Evolutionary conservation across 2,888 invertebrate species (phyloP).

Genomic region (Drosophila putrida): DNA sequence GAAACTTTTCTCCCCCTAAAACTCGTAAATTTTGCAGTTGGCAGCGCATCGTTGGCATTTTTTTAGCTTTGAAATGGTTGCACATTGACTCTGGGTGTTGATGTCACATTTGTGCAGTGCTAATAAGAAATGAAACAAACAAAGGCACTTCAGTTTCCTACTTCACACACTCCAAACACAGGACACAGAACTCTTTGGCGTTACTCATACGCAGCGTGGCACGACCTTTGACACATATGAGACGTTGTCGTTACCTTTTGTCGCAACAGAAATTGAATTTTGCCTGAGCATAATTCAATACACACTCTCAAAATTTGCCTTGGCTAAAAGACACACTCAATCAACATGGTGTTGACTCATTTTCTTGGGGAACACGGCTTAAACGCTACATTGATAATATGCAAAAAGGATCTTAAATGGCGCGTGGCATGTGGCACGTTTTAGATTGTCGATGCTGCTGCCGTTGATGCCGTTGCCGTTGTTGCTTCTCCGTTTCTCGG

Average conservation of each 20-base stretch:
- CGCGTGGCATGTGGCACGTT: constrained; percentile 18
- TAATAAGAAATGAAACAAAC: constrained; percentile 43
- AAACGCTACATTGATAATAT: constrained; percentile 19
- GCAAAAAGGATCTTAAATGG: constrained; percentile 9
- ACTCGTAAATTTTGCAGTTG: constrained; percentile 42
- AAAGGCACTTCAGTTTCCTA: not conserved
- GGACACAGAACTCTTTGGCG: constrained; percentile 7
- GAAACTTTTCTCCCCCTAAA: constrained; percentile 33
- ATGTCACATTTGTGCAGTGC: constrained; percentile 31
- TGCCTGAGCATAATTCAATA: constrained; percentile 71
- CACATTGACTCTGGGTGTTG: constrained; percentile 23
- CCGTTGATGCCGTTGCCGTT: not conserved
- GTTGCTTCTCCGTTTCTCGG: not conserved
- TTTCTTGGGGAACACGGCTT: constrained; percentile 17
- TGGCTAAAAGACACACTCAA: constrained; percentile 13
- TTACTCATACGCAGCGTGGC: constrained; percentile 65
- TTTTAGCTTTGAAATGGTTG: constrained; percentile 48
- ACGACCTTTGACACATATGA: constrained; percentile 38
- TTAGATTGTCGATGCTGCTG: constrained; percentile 9
- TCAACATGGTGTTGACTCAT: constrained; percentile 20
- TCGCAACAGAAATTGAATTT: constrained; percentile 72
- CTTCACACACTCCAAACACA: not conserved
- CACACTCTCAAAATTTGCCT: constrained; percentile 36
- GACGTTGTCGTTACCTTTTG: constrained; percentile 37
- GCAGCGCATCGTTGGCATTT: constrained; percentile 44